phyloP scores from a whole-genome alignment of 2,113 vertebrate species.

The Orycteropus afer region DNA sequence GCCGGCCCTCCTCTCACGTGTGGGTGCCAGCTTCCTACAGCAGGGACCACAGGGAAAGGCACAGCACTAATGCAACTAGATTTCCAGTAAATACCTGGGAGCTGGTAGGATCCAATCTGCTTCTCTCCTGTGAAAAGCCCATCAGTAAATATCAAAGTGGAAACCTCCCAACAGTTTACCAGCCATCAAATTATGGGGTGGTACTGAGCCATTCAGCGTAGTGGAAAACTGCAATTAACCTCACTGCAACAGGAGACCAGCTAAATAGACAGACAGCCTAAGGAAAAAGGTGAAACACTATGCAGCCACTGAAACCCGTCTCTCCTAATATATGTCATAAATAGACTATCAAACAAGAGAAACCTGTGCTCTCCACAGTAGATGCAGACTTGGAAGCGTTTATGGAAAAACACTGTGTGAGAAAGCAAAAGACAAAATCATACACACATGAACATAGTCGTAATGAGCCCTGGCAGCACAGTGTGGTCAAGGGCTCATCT shows the following conservation, averaged over 20 bases:
- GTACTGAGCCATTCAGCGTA: not conserved
- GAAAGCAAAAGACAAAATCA: not conserved
- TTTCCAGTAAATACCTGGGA: not conserved
- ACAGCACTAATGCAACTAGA: not conserved
- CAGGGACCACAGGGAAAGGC: not conserved
- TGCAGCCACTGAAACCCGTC: not conserved
- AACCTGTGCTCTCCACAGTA: not conserved
- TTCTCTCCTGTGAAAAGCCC: constrained; percentile 9
- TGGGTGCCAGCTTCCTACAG: not conserved
- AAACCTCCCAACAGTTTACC: not conserved
- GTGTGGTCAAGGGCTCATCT: not conserved
- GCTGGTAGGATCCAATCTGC: not conserved
- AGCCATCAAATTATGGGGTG: not conserved
- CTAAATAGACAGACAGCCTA: rapidly evolving
- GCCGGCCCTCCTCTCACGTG: not conserved
- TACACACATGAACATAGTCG: not conserved
- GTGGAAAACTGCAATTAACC: not conserved
- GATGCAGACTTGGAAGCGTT: not conserved
- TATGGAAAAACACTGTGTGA: not conserved
- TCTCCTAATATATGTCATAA: too few relatives aligned
- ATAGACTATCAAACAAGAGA: too few relatives aligned
- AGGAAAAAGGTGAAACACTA: not conserved
- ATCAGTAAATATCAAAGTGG: constrained; percentile 9
- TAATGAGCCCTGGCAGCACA: not conserved
- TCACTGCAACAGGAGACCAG: not conserved